Evolutionary conservation across 2,113 vertebrate species (phyloP), one percentile per base, ranked within the genome.

Genomic region (Campylorhamphus procurvoides): DNA sequence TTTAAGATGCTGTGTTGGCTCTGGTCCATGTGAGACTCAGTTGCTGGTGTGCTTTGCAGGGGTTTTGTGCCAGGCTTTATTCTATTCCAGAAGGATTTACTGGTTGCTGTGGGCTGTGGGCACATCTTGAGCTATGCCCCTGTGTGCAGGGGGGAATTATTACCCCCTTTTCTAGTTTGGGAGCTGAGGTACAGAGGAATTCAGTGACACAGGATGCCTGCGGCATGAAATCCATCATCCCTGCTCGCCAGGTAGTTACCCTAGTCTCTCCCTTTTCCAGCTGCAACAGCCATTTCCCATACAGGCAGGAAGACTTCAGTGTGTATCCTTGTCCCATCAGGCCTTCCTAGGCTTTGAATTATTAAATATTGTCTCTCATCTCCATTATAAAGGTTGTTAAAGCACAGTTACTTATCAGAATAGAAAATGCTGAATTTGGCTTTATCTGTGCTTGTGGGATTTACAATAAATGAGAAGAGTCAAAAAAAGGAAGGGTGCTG

Each of bases 321-420:
- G 1, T n/a, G 28, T n/a, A 18, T 71, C 77, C 66, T 53, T 91
- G 78, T 93, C 78, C 86, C 3, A 2, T 53, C 68, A 90, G 67
- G 18, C 92, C 53, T 90, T 78, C 79, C 82, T 68, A 8, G 18
- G 74, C 49, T 62, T 77, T 85, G 68, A 69, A 84, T 95, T 94
- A 95, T 88, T 88, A 85, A 96, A 58, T 82, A 20, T 81, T 59
- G 31, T 63, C 64, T 89, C 50, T 83, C n/a, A 28, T 90, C n/a
- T 89, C 76, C 77, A 77, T 71, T 84, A 71, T 69, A 71, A 87
- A 75, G 47, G 66, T 72, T 88, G 42, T 64, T 68, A 56, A 68
- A 69, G 63, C 82, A 40, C 35, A 79, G 74, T 62, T 91, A 75
- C 39, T 84, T 89, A 85, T 67, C 60, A 89, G 87, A 84, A 66